Evolutionary conservation across 2,797 vertebrate species (phyloP), one percentile per base, ranked within the genome.

Genomic region (Fringilla coelebs): DNA sequence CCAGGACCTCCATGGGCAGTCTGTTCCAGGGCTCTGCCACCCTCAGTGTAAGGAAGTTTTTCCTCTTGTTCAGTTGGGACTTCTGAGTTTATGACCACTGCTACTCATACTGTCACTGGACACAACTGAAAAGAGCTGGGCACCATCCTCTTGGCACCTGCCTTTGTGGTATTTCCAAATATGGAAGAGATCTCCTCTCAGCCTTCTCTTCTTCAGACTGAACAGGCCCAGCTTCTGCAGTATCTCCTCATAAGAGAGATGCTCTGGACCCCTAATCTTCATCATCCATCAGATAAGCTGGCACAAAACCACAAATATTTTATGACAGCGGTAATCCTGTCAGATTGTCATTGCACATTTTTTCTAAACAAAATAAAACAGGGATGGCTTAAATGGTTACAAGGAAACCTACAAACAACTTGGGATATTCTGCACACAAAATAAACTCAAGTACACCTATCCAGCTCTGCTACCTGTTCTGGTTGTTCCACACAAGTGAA

Each of bases 21-120:
- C 6, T 38, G 24, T 52, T 19, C n/a, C 54, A 76, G 16, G 3
- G 40, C 46, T 68, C 46, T n/a, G 54, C 16, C 22, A 58, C 28
- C 19, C 32, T 38, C 54, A 45, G 13, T 4, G 19, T 25, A 29
- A 61, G 16, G 38, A 51, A n/a, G 16, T 6, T n/a, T 45, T 76
- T 4, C 16, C 19, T 45, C 0, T 0, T n/a, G 24, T 20, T 67
- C n/a, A 76, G 18, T 29, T 29, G 22, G 12, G 18, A 45, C 46
- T 52, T 60, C 8, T 13, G 32, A 45, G 24, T 52, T 52, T 19
- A 67, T 6, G 28, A 24, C 15, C 46, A 52, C 12, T n/a, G 38
- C 19, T 20, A 8, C 62, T 60, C 12, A 9, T 38, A 15, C 22
- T 52, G n/a, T 11, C 22, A 32, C 32, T 24, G 28, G 10, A 21